Conservation (phyloP, 2,113 vertebrate genomes). For the Protobothrops flavoviridis region DNA sequence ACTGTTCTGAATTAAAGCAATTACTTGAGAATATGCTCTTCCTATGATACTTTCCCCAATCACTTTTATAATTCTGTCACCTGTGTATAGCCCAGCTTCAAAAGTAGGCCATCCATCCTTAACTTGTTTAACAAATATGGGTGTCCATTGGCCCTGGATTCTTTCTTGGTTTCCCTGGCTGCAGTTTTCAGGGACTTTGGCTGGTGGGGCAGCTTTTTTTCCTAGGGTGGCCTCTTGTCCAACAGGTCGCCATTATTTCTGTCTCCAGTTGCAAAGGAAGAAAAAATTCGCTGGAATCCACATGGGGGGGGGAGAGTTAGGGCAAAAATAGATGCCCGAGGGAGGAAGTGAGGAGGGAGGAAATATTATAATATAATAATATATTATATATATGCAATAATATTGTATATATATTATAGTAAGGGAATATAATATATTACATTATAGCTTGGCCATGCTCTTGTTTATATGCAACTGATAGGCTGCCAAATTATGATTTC, state of each 20-base stretch:
- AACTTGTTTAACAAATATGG: conserved; percentile 97
- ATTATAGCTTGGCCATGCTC: too few relatives aligned
- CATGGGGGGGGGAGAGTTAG: too few relatives aligned
- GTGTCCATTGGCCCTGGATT: conserved; percentile 97
- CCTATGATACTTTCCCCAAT: conserved; percentile 98
- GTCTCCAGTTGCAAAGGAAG: not conserved
- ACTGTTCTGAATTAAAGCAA: conserved; percentile 97
- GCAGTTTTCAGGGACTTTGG: not conserved
- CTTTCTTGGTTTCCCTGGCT: conserved; percentile 85
- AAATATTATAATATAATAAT: too few relatives aligned
- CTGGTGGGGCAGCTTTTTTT: not conserved
- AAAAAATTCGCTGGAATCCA: not conserved
- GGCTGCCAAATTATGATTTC: too few relatives aligned
- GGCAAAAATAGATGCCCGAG: too few relatives aligned
- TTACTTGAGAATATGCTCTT: conserved; percentile 98
- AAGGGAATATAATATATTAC: too few relatives aligned
- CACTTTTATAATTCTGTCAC: conserved; percentile 97
- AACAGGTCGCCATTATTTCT: not conserved
- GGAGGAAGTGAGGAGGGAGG: too few relatives aligned
- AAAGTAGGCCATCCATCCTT: conserved; percentile 94
- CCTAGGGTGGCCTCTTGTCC: not conserved
- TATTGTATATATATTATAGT: too few relatives aligned
- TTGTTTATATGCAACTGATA: too few relatives aligned
- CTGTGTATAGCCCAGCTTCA: conserved; percentile 95
- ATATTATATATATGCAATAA: too few relatives aligned